phyloP scores from a whole-genome alignment of 37 sponge, comb jelly and placozoan species.

The Ephydatia muelleri region DNA sequence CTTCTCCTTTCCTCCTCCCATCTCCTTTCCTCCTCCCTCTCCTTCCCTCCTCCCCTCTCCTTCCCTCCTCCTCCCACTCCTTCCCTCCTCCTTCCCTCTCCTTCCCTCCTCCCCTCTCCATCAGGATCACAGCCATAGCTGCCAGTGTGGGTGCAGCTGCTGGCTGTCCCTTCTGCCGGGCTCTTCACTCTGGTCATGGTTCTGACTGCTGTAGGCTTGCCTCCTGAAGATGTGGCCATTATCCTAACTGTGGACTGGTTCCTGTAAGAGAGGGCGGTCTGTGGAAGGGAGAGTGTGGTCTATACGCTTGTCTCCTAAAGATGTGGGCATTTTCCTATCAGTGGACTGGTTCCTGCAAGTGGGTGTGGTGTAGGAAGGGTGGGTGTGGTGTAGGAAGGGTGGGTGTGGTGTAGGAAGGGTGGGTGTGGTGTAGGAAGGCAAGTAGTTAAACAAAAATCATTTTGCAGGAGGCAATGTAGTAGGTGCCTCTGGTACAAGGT shows the following conservation, averaged over 20 bases:
- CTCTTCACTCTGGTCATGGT: constrained; percentile 95
- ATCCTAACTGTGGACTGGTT: constrained; percentile 94
- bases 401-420: too few relatives aligned
- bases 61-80: background rate
- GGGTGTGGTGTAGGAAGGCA: too few relatives aligned
- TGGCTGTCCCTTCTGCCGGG: constrained; percentile 91
- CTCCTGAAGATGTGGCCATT: constrained; percentile 70
- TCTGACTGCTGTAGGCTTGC: constrained; percentile 82
- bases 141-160: constrained; percentile 95
- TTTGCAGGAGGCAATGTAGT: too few relatives aligned
- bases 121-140: constrained; percentile 87
- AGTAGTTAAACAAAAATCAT: too few relatives aligned
- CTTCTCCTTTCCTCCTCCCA: background rate
- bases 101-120: background rate
- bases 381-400: too few relatives aligned
- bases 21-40: background rate
- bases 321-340: constrained; percentile 69
- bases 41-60: constrained; percentile 1
- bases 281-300: constrained; percentile 86
- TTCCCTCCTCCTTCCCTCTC: background rate
- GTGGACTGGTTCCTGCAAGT: constrained; percentile 95
- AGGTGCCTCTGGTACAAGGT: too few relatives aligned
- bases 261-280: constrained; percentile 91
- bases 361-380: too few relatives aligned
- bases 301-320: constrained; percentile 75